A percentile compares a stretch with the other conserved stretches of the same genome.
These are phyloP conservation scores for Chrysoperla carnea DNA, from an alignment of 1,140 invertebrate genomes.

Conservation along the genomic window DNA sequence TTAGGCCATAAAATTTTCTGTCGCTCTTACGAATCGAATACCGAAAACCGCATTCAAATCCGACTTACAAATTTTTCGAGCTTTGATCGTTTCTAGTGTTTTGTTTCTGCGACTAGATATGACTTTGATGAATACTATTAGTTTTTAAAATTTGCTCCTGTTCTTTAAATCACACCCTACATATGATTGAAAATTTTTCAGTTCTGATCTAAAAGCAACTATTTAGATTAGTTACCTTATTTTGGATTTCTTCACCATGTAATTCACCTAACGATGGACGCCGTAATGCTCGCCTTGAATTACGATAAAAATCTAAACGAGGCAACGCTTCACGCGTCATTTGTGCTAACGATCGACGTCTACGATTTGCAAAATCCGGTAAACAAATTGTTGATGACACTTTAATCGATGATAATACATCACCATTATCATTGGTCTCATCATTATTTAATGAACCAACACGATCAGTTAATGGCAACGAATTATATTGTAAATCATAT, in stretches of 20 bases:
- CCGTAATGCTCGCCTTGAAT: constrained; percentile 49
- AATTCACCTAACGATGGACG: constrained; percentile 55
- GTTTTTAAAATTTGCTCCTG: too few relatives aligned
- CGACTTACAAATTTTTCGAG: too few relatives aligned
- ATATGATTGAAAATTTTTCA: too few relatives aligned
- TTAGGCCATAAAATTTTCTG: too few relatives aligned
- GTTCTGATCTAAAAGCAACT: too few relatives aligned
- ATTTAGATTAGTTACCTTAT: constrained; percentile 21
- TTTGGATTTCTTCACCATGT: constrained; percentile 34
- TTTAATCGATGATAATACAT: neutral
- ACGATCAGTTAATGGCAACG: neutral
- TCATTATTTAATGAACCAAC: neutral
- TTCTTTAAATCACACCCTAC: too few relatives aligned
- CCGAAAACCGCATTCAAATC: too few relatives aligned
- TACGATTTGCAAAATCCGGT: constrained; percentile 1
- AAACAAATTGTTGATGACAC: constrained; percentile 8
- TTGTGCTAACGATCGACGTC: constrained; percentile 31
- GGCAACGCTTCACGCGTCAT: constrained; percentile 63
- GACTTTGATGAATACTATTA: too few relatives aligned
- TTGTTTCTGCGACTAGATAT: too few relatives aligned
- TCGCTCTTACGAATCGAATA: too few relatives aligned
- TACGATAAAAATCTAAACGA: constrained; percentile 77
- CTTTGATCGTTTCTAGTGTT: too few relatives aligned
- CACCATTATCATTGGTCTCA: neutral
- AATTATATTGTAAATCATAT: neutral